Base-by-base conservation (phyloP, 2,888 invertebrate species). In the Pseudoips prasinana region DNA sequence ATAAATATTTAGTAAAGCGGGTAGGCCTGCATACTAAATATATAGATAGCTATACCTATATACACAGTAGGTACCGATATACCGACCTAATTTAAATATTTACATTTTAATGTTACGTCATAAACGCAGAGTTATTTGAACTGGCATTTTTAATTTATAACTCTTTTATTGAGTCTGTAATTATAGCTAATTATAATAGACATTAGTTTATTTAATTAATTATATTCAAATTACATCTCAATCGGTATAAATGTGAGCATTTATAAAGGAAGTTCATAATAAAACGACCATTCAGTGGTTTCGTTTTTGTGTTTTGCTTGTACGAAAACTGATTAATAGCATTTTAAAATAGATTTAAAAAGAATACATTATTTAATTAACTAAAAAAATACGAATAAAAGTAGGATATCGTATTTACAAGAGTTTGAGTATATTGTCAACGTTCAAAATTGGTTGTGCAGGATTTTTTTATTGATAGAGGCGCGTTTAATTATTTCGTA, bases 1-100 rank as follows among this genome's bases (percentile, higher is more conserved):
- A 43, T 52, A 47, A 47, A 52, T 47, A 52, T 47, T 39, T 39
- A 51, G 27, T 27, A 39, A 10, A 14, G 5, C 2, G 14, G 2
- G 5, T 14, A 14, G 14, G 33, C 25, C n/a, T 27, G 29, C 7
- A n/a, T n/a, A n/a, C n/a, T n/a, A n/a, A n/a, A n/a, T n/a, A n/a
- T n/a, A n/a, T n/a, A n/a, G n/a, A n/a, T n/a, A n/a, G n/a, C n/a
- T n/a, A n/a, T n/a, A n/a, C n/a, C n/a, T n/a, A n/a, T n/a, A n/a
- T n/a, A n/a, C n/a, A n/a, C n/a, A n/a, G 4, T n/a, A 28, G 33
- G 10, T 3, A n/a, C 8, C 10, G 3, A 4, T 7, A 10, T 24
- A 25, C 5, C 4, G 17, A 26, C 5, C 25, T 25, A 33, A 49
- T 46, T 43, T 43, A 23, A 31, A 49, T 24, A 19, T 7, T 18